Percentiles rank a stretch among this genome's conserved stretches.
These are phyloP conservation scores for Crocodylus rhombifer DNA, from an alignment of 2,797 vertebrate species.

Conservation along the genomic window DNA sequence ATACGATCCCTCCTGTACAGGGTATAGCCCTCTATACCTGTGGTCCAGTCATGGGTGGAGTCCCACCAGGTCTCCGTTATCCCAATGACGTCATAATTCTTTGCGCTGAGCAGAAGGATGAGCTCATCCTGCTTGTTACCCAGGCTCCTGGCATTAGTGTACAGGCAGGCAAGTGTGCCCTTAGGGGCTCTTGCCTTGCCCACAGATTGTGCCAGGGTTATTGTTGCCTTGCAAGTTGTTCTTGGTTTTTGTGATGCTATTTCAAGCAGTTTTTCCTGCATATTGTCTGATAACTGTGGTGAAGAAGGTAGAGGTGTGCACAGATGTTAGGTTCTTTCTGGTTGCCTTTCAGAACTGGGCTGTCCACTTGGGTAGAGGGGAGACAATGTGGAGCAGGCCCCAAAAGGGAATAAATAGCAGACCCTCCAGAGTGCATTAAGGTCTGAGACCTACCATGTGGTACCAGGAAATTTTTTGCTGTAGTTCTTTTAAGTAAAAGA, in stretches of 20 bases:
- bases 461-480: not conserved
- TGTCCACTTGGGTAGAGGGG: not conserved
- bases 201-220: too few species aligned
- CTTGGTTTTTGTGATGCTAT: not conserved
- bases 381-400: not conserved
- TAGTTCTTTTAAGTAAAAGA: not conserved
- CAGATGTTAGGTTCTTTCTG: not conserved
- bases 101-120: too few species aligned
- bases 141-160: too few species aligned
- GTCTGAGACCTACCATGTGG: not conserved
- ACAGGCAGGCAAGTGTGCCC: too few species aligned
- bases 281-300: not conserved
- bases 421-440: not conserved
- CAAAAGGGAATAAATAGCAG: not conserved
- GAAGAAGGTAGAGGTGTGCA: not conserved
- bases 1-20: too few species aligned
- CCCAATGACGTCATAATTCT: too few species aligned
- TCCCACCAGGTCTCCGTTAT: too few species aligned
- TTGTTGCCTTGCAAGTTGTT: too few species aligned
- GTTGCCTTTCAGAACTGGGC: not conserved
- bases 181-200: too few species aligned
- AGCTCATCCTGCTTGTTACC: too few species aligned
- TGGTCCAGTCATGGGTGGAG: too few species aligned
- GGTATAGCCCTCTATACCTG: too few species aligned
- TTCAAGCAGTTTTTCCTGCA: not conserved